Evolutionary conservation across 2,113 vertebrate genomes (phyloP).

Genomic region (Eretmochelys imbricata): DNA sequence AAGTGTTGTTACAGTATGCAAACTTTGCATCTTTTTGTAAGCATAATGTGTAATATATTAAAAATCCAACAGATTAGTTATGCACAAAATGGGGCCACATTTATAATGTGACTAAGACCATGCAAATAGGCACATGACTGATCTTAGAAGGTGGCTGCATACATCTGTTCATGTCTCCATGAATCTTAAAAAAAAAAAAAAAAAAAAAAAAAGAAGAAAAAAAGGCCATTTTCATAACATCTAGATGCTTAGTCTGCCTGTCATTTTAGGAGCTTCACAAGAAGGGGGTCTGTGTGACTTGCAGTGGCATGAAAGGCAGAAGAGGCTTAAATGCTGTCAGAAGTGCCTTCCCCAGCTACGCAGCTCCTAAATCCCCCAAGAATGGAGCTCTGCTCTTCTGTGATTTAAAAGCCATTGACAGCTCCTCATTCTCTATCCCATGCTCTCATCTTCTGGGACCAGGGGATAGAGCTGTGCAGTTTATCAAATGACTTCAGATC

Average conservation of each 20-base stretch:
- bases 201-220: background rate
- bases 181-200: slow-evolving; percentile 7
- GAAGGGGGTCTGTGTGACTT: background rate
- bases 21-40: background rate
- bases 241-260: background rate
- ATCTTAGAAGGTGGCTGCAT: background rate
- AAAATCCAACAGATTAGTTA: background rate
- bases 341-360: background rate
- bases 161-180: slow-evolving; percentile 14
- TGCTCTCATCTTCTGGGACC: background rate
- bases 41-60: background rate
- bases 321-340: background rate
- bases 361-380: background rate
- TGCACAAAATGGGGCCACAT: background rate
- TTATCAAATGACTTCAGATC: slow-evolving; percentile 29
- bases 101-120: background rate
- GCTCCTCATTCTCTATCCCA: background rate
- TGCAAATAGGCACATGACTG: background rate
- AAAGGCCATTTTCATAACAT: background rate
- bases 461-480: background rate
- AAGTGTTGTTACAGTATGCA: too few species aligned
- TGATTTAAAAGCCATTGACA: background rate
- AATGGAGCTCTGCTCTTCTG: background rate
- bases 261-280: background rate
- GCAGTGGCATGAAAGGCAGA: background rate